phyloP scores from a whole-genome alignment of 1,140 invertebrate genomes.

The Eulimnadia texana region DNA sequence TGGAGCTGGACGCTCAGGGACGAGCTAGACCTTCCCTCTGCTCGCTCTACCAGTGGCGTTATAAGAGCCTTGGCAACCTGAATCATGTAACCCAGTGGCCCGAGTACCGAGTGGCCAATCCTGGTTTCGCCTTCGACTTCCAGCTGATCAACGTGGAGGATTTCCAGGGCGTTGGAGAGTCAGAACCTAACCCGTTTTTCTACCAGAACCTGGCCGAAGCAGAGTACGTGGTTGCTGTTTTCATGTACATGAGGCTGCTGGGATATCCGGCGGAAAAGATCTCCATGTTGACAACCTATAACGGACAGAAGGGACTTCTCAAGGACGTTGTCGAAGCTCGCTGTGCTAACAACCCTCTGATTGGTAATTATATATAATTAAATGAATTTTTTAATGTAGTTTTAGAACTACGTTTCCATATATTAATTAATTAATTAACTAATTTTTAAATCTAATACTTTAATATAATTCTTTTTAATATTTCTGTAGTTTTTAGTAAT shows the following conservation, averaged over 20 bases:
- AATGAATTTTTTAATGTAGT: not conserved
- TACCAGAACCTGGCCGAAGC: constrained; percentile 99
- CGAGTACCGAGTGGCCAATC: constrained; percentile 79
- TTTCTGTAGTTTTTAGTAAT: too few species aligned
- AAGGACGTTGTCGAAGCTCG: constrained; percentile 87
- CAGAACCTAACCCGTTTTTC: constrained; percentile 95
- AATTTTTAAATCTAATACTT: too few species aligned
- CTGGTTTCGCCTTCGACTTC: constrained; percentile 84
- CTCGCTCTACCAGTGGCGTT: constrained; percentile 93
- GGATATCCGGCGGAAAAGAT: constrained; percentile 97
- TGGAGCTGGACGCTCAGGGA: constrained; percentile 95
- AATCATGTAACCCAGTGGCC: constrained; percentile 62
- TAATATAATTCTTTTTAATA: too few species aligned
- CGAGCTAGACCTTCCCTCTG: constrained; percentile 84
- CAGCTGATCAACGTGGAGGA: constrained; percentile 94
- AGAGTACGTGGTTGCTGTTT: constrained; percentile 93
- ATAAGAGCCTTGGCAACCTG: constrained; percentile 87
- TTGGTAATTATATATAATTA: constrained; percentile 55
- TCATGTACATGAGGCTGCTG: constrained; percentile 96
- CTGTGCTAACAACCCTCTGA: constrained; percentile 91
- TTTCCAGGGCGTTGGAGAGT: constrained; percentile 92
- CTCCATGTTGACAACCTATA: constrained; percentile 98
- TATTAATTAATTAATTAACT: too few species aligned
- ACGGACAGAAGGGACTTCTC: constrained; percentile 96
- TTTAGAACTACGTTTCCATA: too few species aligned